phyloP scores from a whole-genome alignment of 2,113 vertebrate genomes.

The Glaucomys volans region DNA sequence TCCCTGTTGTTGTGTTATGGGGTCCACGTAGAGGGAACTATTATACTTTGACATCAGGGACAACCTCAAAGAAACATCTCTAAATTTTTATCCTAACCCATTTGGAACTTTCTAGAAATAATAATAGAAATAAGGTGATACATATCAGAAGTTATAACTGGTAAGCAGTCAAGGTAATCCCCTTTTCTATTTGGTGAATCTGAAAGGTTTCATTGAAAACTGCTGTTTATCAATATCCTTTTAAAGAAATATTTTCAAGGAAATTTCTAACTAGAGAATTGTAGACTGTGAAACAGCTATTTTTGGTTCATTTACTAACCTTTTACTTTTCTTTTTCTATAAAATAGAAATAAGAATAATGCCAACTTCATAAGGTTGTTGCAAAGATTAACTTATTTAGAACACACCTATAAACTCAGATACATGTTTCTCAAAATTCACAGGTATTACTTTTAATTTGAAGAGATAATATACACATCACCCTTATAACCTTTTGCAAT shows the following conservation, averaged over 20 bases:
- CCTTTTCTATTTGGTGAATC: neutral
- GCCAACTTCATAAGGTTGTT: neutral
- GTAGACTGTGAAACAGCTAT: neutral
- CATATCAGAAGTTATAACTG: neutral
- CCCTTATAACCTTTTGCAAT: neutral
- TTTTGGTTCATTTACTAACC: neutral
- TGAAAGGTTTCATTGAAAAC: neutral
- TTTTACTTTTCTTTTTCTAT: neutral
- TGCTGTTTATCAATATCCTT: neutral
- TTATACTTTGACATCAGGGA: neutral
- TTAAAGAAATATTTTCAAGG: neutral
- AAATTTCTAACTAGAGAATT: neutral
- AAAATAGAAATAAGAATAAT: neutral
- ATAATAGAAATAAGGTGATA: neutral
- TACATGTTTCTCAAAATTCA: neutral
- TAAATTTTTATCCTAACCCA: conserved; percentile 16
- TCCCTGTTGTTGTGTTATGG: neutral
- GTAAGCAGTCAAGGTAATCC: neutral
- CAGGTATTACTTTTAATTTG: neutral
- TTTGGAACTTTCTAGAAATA: conserved; percentile 50
- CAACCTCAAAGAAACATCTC: conserved; percentile 8
- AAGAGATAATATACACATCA: neutral
- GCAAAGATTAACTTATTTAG: neutral
- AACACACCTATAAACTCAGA: neutral
- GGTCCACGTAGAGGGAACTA: neutral